phyloP scores from a whole-genome alignment of 1,140 invertebrate genomes.

The Atta texana region DNA sequence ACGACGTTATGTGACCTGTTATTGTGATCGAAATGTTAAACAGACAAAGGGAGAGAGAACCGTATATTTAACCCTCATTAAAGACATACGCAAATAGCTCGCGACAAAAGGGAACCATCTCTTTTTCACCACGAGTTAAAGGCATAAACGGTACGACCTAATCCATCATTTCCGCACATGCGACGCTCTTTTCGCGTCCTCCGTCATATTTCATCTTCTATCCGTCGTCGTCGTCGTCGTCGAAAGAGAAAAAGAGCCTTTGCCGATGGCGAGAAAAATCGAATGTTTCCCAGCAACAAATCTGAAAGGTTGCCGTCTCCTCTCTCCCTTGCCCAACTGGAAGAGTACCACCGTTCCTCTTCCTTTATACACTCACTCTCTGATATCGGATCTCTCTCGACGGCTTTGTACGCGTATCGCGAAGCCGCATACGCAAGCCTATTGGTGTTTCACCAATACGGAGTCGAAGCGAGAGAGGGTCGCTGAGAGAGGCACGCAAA shows the following conservation, averaged over 20 bases:
- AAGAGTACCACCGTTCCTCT: background rate
- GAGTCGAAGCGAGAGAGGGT: background rate
- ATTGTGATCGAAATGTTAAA: background rate
- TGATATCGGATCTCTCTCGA: slow-evolving; percentile 25
- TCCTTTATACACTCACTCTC: background rate
- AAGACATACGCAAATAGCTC: background rate
- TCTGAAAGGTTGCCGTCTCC: slow-evolving; percentile 34
- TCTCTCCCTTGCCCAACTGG: background rate
- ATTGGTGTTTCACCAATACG: slow-evolving; percentile 28
- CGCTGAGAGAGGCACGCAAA: background rate
- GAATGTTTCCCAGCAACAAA: slow-evolving; percentile 46
- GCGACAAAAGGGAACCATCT: background rate
- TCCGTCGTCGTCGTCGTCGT: background rate
- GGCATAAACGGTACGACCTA: slow-evolving; percentile 19
- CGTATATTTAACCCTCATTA: background rate
- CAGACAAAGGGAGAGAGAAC: background rate
- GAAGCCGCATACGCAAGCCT: slow-evolving; percentile 35
- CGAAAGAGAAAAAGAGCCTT: slow-evolving; percentile 25
- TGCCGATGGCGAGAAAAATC: slow-evolving; percentile 43
- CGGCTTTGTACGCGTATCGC: slow-evolving; percentile 44
- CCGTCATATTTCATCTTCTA: slow-evolving; percentile 25
- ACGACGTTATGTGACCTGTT: background rate
- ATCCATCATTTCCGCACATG: slow-evolving; percentile 51
- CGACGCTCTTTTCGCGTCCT: slow-evolving; percentile 5
- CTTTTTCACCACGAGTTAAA: slow-evolving; percentile 19